A percentile compares a stretch with the other conserved stretches of the same genome.
Conservation (phyloP, 1,140 invertebrate genomes). For the Trichonephila clavipes region DNA sequence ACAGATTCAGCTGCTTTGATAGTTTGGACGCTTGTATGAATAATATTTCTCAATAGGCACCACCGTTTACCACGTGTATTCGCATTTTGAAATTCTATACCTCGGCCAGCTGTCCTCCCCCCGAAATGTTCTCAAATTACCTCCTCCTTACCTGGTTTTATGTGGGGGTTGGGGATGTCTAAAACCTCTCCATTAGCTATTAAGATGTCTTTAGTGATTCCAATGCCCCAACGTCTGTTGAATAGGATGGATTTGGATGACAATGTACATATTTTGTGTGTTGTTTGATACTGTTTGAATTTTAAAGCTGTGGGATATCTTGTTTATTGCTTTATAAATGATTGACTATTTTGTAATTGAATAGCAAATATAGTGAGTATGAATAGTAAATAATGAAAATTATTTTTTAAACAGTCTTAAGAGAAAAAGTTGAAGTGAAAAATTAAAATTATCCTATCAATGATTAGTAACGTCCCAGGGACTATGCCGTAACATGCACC, state of each 20-base stretch:
- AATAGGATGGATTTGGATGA: background rate
- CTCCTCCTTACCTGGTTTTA: background rate
- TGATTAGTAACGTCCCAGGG: too few relatives aligned
- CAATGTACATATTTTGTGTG: background rate
- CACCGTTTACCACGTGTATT: background rate
- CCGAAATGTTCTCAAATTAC: constrained; percentile 11
- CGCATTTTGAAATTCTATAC: background rate
- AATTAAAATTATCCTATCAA: too few relatives aligned
- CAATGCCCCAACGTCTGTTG: background rate
- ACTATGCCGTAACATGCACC: too few relatives aligned
- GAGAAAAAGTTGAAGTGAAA: too few relatives aligned
- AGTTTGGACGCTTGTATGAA: background rate
- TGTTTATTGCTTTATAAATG: too few relatives aligned
- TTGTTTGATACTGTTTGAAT: background rate
- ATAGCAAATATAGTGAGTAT: too few relatives aligned
- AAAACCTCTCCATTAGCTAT: constrained; percentile 20
- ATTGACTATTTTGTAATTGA: too few relatives aligned
- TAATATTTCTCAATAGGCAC: background rate
- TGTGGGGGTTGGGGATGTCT: background rate
- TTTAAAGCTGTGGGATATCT: too few relatives aligned
- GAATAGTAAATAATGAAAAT: too few relatives aligned
- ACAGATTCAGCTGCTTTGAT: background rate
- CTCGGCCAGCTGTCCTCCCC: background rate
- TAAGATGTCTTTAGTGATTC: background rate
- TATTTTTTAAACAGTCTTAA: too few relatives aligned